A percentile compares a stretch with the other conserved stretches of the same genome.
Evolutionary conservation across 2,888 invertebrate species (phyloP).

Genomic region (Thysanoteuthis rhombus): DNA sequence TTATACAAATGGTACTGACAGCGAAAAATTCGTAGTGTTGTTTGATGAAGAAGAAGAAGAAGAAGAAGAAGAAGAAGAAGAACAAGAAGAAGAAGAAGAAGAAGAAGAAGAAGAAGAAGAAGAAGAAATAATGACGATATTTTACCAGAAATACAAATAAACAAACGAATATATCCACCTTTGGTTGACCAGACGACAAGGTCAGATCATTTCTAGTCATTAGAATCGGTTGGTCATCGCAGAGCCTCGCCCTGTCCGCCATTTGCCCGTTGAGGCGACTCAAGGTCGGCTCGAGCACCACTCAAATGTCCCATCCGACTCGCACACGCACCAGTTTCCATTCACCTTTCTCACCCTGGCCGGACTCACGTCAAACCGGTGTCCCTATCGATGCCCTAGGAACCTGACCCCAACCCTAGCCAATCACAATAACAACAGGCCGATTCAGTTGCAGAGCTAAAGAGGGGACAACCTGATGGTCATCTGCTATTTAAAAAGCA

Average conservation of each 20-base stretch:
- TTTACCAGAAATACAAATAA: too few species aligned
- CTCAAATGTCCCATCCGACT: too few species aligned
- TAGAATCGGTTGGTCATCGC: neutral
- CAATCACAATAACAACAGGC: neutral
- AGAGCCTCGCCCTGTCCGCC: neutral
- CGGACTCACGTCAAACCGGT: neutral
- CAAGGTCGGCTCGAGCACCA: neutral
- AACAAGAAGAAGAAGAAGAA: too few species aligned
- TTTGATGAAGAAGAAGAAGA: too few species aligned
- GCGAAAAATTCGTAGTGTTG: too few species aligned
- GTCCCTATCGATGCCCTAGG: neutral
- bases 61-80: too few species aligned
- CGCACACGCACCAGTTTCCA: neutral
- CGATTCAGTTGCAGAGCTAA: neutral
- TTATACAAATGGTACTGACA: too few species aligned
- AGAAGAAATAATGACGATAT: too few species aligned
- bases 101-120: too few species aligned
- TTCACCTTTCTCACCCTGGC: neutral
- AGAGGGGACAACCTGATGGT: slow-evolving; percentile 12
- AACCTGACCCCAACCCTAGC: neutral
- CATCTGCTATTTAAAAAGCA: neutral
- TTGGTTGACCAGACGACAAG: neutral
- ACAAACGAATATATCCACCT: neutral
- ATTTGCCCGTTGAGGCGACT: neutral
- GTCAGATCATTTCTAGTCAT: neutral